Base-by-base conservation (phyloP, 2,797 vertebrate genomes). In the Threskiornis aethiopicus region DNA sequence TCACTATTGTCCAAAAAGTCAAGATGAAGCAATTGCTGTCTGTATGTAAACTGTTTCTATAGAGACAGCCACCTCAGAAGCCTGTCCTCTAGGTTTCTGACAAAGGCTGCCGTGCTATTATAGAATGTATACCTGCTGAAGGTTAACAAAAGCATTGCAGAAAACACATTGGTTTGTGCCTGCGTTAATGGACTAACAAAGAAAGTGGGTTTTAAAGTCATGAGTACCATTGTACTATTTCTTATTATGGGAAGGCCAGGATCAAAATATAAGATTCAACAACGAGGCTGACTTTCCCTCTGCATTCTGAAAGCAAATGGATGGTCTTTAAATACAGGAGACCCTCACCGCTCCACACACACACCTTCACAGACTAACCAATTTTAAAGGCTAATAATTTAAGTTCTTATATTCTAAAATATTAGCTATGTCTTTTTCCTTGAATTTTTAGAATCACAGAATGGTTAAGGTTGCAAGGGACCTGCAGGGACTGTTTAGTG, bases 321-420 rank as follows among this genome's bases (percentile, higher is more conserved):
- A 24, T 49, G 10, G 18, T 25, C 55, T 88, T 67, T 33, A 59
- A 59, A 67, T 9, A 61, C 4, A 62, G 39, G 25, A 84, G 21
- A 80, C 21, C 5, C 13, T 64, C 37, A 61, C 2, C 5, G 29
- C 22, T 70, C 49, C 16, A 47, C 1, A 0, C 1, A 0, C 7
- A 42, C 7, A 49, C 11, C 26, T 79, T 52, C 61, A 66, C 7
- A 70, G 29, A 64, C 41, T 6, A 35, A 25, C 1, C 16, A 20
- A 10, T 44, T 69, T 49, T 81, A 55, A 85, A 83, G 6, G 19
- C 37, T 76, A 47, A 25, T 67, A 51, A 46, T 59, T 42, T 5
- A 62, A 65, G 33, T 46, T 88, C 5, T 46, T 49, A 16, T 46
- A 46, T 54, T 72, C 29, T 76, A n/a, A 59, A 57, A 39, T 61